Base-by-base conservation (phyloP, 2,797 vertebrate genomes). In the Gila robusta region DNA sequence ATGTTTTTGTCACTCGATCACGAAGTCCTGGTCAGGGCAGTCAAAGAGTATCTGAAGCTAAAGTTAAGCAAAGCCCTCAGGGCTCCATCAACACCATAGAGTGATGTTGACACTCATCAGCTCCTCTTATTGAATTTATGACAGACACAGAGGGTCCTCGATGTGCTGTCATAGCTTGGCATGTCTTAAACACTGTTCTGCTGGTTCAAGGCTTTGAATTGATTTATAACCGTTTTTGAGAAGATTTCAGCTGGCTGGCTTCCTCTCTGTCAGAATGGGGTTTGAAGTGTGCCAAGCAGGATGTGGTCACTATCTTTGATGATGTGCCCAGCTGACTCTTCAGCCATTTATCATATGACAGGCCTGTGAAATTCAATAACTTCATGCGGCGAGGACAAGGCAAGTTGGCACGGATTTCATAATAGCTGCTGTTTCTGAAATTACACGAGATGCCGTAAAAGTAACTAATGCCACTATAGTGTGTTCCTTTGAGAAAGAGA, bases 61-160 rank as follows among this genome's bases (percentile, higher is more conserved):
- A 47, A 79, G 92, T 94, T 90, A 92, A 92, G 91, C 92, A 87
- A 91, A 91, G 91, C 81, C 92, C 91, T 90, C 37, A 82, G 94
- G 93, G 92, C 93, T 93, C 92, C 91, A 26, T 94, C 94, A 73
- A 44, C 87, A 83, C 91, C 93, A 91, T 87, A 78, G 94, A 92
- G 90, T 82, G 91, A 90, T 91, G 90, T 89, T 94, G 93, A 95
- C 93, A 95, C 91, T 91, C 93, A 91, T 94, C 93, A 93, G 91
- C 92, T 94, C 92, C 90, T 95, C 94, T 93, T 94, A 93, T 95
- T 94, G 91, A 95, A 85, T 93, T 91, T 91, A 90, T 93, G 94
- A 95, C 94, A 95, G 90, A 87, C 90, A 91, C 91, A 93, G 92
- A 93, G 88, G 92, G 90, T 91, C 90, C 89, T 92, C 89, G 88